Conservation (phyloP, 2,113 vertebrate genomes). For the Mus spicilegus region DNA sequence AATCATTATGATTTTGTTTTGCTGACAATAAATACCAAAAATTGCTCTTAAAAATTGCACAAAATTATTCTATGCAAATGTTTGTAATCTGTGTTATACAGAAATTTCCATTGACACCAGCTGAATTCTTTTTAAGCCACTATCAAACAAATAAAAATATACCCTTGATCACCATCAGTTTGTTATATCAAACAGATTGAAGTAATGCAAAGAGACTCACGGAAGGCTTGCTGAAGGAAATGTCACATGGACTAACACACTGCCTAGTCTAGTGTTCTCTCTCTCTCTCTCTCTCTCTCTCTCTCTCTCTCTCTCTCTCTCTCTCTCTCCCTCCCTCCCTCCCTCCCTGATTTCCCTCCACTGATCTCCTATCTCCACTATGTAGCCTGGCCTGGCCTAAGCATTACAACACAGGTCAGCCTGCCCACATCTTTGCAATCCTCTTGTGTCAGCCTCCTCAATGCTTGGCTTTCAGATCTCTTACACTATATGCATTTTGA, state of each 20-base stretch:
- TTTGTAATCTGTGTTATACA: not conserved
- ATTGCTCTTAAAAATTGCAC: not conserved
- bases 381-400: not conserved
- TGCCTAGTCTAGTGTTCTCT: not conserved
- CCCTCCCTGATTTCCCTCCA: rapidly evolving
- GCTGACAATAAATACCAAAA: not conserved
- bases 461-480: not conserved
- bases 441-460: not conserved
- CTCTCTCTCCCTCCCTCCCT: too few relatives aligned
- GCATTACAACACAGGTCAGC: not conserved
- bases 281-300: not conserved
- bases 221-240: not conserved
- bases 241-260: not conserved
- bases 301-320: not conserved
- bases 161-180: not conserved
- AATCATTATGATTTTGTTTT: not conserved
- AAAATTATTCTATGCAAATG: not conserved
- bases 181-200: not conserved
- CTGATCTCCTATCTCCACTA: not conserved
- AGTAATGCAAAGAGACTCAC: not conserved
- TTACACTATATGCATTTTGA: not conserved
- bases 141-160: not conserved
- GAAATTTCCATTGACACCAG: not conserved
- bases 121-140: not conserved
- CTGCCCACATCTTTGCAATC: not conserved